Base-by-base conservation (phyloP, 2,888 invertebrate species). In the Drosophila ustulata region DNA sequence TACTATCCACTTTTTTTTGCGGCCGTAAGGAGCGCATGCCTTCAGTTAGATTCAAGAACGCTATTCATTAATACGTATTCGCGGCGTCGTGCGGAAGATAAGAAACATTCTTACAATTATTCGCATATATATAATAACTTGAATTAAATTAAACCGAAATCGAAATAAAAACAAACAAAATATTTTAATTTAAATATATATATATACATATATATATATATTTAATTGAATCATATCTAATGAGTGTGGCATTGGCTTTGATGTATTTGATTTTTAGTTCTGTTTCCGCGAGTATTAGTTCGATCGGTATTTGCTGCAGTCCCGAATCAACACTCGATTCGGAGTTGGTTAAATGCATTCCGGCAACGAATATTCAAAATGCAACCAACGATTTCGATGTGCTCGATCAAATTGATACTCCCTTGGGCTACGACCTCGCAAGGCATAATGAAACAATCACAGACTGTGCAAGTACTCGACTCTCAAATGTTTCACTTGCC, bases 41-140 rank as follows among this genome's bases (percentile, higher is more conserved):
- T 59, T 78, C 72, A 79, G 79, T 78, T 59, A 63, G 59, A 59
- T 62, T 39, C 57, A 56, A 71, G 71, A 70, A 50, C 62, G 69
- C 59, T 47, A 70, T 18, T 59, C 49, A 66, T 23, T 47, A 43
- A 56, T 62, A 79, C 68, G 79, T 69, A 28, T 66, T 59, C 68
- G 46, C 55, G 63, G 55, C 52, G 63, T 9, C 43, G 26, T 50
- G 66, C 53, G 63, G 26, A 45, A 66, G 71, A 75, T 75, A 71
- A 71, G 75, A 66, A 52, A 62, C 39, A 41, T 45, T 66, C 43
- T 50, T 41, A 34, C 28, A 41, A 9, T 43, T 43, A 37, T 32
- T 46, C 32, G 18, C 18, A 50, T 46, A 34, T 43, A 41, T 32
- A 46, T 30, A 37, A n/a, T 37, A 37, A 37, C 4, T 34, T 13